These are phyloP conservation scores for Egretta garzetta DNA, from an alignment of 2,113 vertebrate species.

Conservation along the genomic window DNA sequence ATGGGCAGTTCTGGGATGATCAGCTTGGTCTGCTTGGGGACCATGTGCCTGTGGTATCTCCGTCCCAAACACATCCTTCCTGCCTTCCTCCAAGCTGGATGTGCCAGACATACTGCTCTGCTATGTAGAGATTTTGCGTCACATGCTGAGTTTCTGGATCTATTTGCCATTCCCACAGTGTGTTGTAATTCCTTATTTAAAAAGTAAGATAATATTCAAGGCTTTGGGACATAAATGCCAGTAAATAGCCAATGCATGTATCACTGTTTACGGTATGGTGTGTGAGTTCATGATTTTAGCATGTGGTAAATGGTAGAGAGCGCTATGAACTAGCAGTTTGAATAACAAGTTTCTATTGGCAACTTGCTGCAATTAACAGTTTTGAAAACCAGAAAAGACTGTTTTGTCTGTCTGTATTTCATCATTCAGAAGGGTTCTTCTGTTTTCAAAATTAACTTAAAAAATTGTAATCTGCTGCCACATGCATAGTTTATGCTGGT, in stretches of 20 bases:
- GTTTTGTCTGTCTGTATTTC: neutral
- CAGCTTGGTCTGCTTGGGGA: neutral
- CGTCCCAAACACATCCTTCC: neutral
- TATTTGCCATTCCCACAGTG: neutral
- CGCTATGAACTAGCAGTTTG: neutral
- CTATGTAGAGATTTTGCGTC: neutral
- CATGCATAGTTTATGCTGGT: neutral
- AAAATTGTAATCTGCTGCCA: neutral
- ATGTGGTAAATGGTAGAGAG: neutral
- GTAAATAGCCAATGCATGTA: neutral
- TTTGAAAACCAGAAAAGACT: neutral
- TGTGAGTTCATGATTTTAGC: neutral
- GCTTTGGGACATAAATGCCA: neutral
- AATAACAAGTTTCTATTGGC: neutral
- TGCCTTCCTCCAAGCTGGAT: neutral
- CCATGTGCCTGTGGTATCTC: neutral
- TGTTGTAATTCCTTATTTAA: neutral
- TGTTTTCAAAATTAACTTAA: neutral
- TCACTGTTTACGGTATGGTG: neutral
- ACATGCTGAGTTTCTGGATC: neutral
- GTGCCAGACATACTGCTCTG: neutral
- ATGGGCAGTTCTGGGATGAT: neutral
- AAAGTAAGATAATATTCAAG: neutral
- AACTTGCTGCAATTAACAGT: neutral
- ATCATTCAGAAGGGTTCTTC: neutral